Evolutionary conservation across 1,140 invertebrate species (phyloP).

Genomic region (Drosophila nigrodunni): DNA sequence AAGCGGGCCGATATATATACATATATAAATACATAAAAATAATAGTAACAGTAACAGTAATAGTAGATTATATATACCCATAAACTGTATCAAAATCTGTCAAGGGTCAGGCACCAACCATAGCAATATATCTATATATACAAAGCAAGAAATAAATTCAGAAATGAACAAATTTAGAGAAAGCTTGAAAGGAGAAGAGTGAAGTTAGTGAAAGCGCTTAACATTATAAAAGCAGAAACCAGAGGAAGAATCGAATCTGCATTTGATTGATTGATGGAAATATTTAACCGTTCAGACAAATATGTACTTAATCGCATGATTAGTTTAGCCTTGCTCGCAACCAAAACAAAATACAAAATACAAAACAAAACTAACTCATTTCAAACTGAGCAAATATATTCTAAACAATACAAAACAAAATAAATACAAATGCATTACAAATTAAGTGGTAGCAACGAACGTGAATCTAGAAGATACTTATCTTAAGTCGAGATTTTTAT

Average conservation of each 20-base stretch:
- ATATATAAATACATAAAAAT: constrained; percentile 15
- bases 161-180: constrained; percentile 5
- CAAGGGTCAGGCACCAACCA: constrained; percentile 22
- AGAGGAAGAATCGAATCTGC: constrained; percentile 9
- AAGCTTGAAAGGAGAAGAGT: constrained; percentile 6
- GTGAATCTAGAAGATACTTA: constrained; percentile 15
- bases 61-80: constrained; percentile 37
- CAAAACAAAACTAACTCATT: constrained; percentile 7
- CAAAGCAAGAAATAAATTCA: constrained; percentile 3
- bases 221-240: no score
- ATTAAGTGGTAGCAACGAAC: constrained; percentile 25
- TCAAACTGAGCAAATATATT: constrained; percentile 33
- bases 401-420: constrained; percentile 22
- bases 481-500: constrained; percentile 30
- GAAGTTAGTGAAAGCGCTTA: background rate
- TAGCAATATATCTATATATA: constrained; percentile 18
- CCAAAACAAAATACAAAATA: background rate
- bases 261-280: constrained; percentile 37
- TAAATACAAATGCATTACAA: constrained; percentile 3
- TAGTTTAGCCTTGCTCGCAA: constrained; percentile 34
- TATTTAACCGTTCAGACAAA: constrained; percentile 38
- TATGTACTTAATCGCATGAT: constrained; percentile 66
- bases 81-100: constrained; percentile 23
- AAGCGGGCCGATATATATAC: constrained; percentile 37
- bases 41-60: constrained; percentile 14